phyloP scores from a whole-genome alignment of 23 tunicate species.

The Trididemnum clinides region DNA sequence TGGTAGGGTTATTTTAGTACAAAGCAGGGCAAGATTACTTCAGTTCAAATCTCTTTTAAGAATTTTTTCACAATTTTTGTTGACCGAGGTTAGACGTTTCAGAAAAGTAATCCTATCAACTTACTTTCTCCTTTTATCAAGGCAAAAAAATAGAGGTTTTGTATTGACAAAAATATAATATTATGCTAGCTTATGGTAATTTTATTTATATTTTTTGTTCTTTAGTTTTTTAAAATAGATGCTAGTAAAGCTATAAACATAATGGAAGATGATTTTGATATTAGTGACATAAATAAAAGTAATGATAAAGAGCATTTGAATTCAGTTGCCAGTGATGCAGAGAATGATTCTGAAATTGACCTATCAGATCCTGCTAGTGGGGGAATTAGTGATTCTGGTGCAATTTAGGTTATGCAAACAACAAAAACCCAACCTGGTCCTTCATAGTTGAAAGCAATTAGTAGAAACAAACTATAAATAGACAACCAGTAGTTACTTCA shows the following conservation, averaged over 20 bases:
- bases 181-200: too few species aligned
- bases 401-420: neutral
- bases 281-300: neutral
- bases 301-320: neutral
- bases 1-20: too few species aligned
- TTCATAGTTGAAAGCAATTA: neutral
- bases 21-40: too few species aligned
- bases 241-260: neutral
- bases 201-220: neutral
- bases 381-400: neutral
- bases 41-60: too few species aligned
- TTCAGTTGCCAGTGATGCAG: neutral
- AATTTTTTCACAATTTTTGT: too few species aligned
- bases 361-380: neutral
- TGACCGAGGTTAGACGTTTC: neutral
- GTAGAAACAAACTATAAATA: neutral
- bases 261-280: neutral
- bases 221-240: neutral
- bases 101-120: neutral
- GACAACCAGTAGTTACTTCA: neutral
- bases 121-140: neutral
- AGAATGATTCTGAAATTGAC: neutral
- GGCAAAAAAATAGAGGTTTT: neutral
- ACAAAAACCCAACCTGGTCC: neutral
- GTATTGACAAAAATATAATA: neutral